These are phyloP conservation scores for Simalia tracyae DNA, from an alignment of 2,797 vertebrate genomes.

Conservation along the genomic window DNA sequence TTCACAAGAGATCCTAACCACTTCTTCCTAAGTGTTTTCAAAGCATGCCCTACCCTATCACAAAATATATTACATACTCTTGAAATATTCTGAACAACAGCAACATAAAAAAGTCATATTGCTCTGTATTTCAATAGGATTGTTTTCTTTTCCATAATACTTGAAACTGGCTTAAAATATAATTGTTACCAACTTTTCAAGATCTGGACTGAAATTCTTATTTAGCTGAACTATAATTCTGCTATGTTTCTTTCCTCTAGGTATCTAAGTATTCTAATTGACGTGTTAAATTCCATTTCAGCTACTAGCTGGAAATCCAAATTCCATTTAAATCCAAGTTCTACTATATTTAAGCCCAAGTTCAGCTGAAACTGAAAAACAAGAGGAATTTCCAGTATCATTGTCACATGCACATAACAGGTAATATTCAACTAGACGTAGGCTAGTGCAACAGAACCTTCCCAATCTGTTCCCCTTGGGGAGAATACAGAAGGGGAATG, in stretches of 20 bases:
- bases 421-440: background rate
- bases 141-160: conserved; percentile 4
- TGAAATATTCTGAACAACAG: conserved; percentile 34
- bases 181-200: conserved; percentile 15
- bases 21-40: background rate
- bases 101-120: conserved; percentile 69
- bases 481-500: background rate
- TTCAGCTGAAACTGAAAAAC: background rate
- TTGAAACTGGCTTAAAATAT: background rate
- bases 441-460: background rate
- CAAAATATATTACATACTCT: conserved; percentile 45
- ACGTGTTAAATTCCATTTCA: background rate
- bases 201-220: conserved; percentile 1
- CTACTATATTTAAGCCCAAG: background rate
- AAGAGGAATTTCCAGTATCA: background rate
- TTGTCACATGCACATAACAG: background rate
- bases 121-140: conserved; percentile 53
- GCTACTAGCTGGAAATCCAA: background rate
- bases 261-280: background rate
- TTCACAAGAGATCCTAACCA: background rate
- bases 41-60: background rate
- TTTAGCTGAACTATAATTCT: background rate
- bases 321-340: background rate
- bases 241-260: background rate
- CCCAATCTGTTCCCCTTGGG: background rate